Evolutionary conservation across 2,888 invertebrate genomes (phyloP), one percentile per base, ranked within the genome.

Genomic region (Drosophila siamana): DNA sequence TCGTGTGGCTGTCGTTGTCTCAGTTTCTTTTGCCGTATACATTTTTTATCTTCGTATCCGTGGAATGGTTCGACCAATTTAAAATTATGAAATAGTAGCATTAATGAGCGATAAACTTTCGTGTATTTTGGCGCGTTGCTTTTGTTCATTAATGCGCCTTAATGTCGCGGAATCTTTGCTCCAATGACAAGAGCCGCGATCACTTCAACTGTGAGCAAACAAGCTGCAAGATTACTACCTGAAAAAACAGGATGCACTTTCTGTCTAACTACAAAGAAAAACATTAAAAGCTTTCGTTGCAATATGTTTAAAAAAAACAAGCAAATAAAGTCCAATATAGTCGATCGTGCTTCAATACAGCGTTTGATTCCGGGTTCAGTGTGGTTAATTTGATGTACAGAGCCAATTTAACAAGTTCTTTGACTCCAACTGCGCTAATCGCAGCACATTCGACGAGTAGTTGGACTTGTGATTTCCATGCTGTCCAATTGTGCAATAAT

Each of bases 1-100:
- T n/a, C n/a, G n/a, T n/a, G n/a, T n/a, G n/a, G 26, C 16, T 7
- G 44, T 60, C 26, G 30, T 51, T 66, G 55, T 44, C 48, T 47
- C 46, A 15, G 61, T 41, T 63, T 78, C 56, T 65, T 67, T 65
- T 78, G 75, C 73, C 65, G 54, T 80, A 86, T 85, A 78, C 80
- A 86, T 85, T 85, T 80, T 65, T 62, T 71, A 76, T 79, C 80
- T 79, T 82, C 85, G 85, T 77, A 71, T 66, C 69, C 48, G 41
- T 56, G 56, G 72, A 73, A 82, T 80, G 65, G 67, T 52, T 65
- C 50, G 55, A 63, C 69, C 76, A 78, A 72, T 87, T 80, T 79
- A 66, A 85, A 85, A 78, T 85, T 87, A 82, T 85, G 80, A 85
- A 85, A 85, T 80, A 85, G 68, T 74, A 69, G 74, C 70, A 47